Conservation (phyloP, 2,888 invertebrate species). For the Phyllotreta striolata region DNA sequence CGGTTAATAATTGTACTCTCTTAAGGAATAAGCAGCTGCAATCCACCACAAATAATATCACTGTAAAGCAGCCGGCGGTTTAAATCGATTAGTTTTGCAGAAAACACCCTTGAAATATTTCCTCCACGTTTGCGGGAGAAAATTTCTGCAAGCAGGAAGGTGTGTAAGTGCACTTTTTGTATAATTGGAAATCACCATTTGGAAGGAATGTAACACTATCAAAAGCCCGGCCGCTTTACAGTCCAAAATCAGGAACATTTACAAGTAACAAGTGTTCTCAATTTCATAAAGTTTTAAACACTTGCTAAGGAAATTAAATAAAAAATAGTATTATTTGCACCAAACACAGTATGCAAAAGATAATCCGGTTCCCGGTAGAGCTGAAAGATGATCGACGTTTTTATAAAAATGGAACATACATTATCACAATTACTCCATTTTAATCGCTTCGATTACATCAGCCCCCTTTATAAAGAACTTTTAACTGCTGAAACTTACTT, state of each 20-base stretch:
- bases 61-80: too few relatives aligned
- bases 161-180: too few relatives aligned
- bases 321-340: conserved; percentile 30
- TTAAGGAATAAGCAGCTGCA: too few relatives aligned
- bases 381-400: conserved; percentile 16
- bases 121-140: too few relatives aligned
- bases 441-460: background rate
- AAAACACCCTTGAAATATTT: too few relatives aligned
- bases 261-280: background rate
- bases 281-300: background rate
- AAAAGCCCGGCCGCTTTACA: too few relatives aligned
- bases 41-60: too few relatives aligned
- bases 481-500: conserved; percentile 5
- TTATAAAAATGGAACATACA: conserved; percentile 11
- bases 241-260: conserved; percentile 35
- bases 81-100: too few relatives aligned
- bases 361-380: conserved; percentile 10
- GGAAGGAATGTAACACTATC: too few relatives aligned
- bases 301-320: conserved; percentile 26
- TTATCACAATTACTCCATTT: conserved; percentile 8
- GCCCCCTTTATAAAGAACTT: background rate
- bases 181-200: too few relatives aligned
- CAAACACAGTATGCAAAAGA: conserved; percentile 22
- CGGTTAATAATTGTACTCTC: too few relatives aligned
- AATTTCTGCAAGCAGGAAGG: too few relatives aligned